These are phyloP conservation scores for Erinaceus europaeus DNA, from an alignment of 2,113 vertebrate species.

Conservation along the genomic window DNA sequence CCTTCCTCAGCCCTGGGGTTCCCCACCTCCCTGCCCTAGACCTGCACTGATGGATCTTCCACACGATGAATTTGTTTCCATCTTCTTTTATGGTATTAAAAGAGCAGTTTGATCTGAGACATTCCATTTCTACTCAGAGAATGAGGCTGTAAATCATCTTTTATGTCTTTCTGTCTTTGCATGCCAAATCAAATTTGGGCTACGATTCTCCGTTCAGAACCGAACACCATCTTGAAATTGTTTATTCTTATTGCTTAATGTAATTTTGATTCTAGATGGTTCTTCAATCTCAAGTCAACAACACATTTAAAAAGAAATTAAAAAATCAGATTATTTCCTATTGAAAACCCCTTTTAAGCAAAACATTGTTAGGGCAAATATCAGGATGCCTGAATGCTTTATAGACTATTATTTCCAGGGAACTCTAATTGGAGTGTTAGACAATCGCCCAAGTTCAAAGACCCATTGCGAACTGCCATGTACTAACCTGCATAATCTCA, in stretches of 20 bases:
- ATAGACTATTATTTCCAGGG: constrained; percentile 1
- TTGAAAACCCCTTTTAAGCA: constrained; percentile 39
- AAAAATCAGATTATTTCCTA: constrained; percentile 52
- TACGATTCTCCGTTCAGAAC: constrained; percentile 48
- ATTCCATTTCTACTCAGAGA: constrained; percentile 55
- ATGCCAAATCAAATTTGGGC: constrained; percentile 53
- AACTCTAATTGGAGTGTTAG: background rate
- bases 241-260: constrained; percentile 60
- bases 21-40: background rate
- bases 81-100: constrained; percentile 59
- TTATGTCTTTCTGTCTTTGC: constrained; percentile 48
- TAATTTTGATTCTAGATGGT: constrained; percentile 49
- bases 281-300: constrained; percentile 51
- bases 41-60: constrained; percentile 52
- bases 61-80: constrained; percentile 52
- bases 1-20: no score
- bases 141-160: constrained; percentile 65
- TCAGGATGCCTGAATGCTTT: constrained; percentile 8
- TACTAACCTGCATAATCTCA: background rate
- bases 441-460: background rate
- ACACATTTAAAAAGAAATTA: constrained; percentile 59
- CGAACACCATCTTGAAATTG: constrained; percentile 62
- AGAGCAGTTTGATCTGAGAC: constrained; percentile 50
- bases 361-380: constrained; percentile 24
- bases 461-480: background rate